Evolutionary conservation across 2,113 vertebrate species (phyloP), one percentile per base, ranked within the genome.

Genomic region (Poicephalus meyeri): DNA sequence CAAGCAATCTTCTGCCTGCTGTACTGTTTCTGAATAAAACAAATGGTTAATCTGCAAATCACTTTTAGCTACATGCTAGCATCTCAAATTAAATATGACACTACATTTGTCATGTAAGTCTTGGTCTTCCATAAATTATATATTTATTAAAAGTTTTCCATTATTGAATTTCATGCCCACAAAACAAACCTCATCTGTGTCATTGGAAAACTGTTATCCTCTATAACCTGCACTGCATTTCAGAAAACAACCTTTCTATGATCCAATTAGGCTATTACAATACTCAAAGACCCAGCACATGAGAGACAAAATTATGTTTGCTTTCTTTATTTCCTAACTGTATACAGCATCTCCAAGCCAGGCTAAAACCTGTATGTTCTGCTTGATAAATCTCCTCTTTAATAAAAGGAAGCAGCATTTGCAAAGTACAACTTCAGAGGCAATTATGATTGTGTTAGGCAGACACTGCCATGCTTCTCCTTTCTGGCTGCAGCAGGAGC

Each of bases 191-290:
- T 94, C 91, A 88, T 85, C 80, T 69, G 79, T 97, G 95, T 92
- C 82, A 96, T 93, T 81, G 93, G 96, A 81, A 95, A 97, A 96
- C 89, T 72, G 80, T 95, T 97, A 86, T 94, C 86, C 95, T 92
- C 93, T 95, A 94, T 86, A 93, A 79, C 47, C 71, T 49, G 82
- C 39, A 17, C 91, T 80, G 66, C 50, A 25, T 92, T 97, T 97
- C 17, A 19, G 76, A 86, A 95, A 97, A 65, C 46, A 94, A 98
- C 70, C 52, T 95, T 83, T 91, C 58, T 56, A 5, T 95, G 96
- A 97, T 97, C 96, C 96, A 97, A 97, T 96, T 97, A 97, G 96
- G 88, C 94, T 97, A 96, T 97, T 97, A 96, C 58, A 96, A 79
- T 93, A 96, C 97, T 95, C 81, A 97, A 97, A 97, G 74, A 95